Conservation (phyloP, 2,888 invertebrate species). For the Lochmaea crataegi region DNA sequence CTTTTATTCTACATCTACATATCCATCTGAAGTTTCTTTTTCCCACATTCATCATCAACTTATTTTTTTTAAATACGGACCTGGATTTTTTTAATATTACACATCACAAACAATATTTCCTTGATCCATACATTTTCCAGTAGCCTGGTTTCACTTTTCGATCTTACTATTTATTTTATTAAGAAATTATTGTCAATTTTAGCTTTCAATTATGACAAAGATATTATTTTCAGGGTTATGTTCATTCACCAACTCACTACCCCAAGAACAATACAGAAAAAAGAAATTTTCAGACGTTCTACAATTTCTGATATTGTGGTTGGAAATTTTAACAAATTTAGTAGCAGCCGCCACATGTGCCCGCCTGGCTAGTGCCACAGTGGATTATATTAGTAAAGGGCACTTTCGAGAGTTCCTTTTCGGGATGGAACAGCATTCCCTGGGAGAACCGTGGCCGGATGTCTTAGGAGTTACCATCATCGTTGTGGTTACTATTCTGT, state of each 20-base stretch:
- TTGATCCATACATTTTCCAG: too few relatives aligned
- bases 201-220: too few relatives aligned
- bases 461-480: constrained; percentile 73
- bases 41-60: too few relatives aligned
- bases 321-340: constrained; percentile 70
- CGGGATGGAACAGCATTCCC: constrained; percentile 69
- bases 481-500: constrained; percentile 71
- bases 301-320: constrained; percentile 72
- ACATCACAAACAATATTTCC: too few relatives aligned
- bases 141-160: too few relatives aligned
- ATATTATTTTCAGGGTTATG: constrained; percentile 52
- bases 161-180: too few relatives aligned
- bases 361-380: constrained; percentile 72
- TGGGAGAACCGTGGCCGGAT: constrained; percentile 75
- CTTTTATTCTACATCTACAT: too few relatives aligned
- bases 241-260: constrained; percentile 48
- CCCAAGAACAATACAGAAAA: constrained; percentile 56
- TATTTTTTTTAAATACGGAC: too few relatives aligned
- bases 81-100: too few relatives aligned
- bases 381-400: constrained; percentile 73
- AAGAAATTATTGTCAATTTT: too few relatives aligned
- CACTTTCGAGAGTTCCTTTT: constrained; percentile 72
- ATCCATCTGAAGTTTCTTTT: too few relatives aligned
- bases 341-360: constrained; percentile 73
- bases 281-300: constrained; percentile 68